Conservation (phyloP, 2,797 vertebrate species). For the Acipenser oxyrinchus region DNA sequence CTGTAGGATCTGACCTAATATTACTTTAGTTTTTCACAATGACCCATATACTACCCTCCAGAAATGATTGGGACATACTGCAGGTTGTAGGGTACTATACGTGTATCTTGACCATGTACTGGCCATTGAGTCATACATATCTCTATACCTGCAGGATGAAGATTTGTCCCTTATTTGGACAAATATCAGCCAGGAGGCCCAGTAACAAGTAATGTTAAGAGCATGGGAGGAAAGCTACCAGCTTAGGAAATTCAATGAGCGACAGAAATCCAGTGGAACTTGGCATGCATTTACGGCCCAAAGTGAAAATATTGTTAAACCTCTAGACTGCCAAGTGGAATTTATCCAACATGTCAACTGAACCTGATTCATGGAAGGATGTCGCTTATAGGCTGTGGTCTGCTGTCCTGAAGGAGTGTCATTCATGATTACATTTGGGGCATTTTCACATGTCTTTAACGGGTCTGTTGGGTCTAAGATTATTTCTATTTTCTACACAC, state of each 20-base stretch:
- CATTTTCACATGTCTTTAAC: conserved; percentile 28
- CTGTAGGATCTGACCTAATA: too few relatives aligned
- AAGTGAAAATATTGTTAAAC: conserved; percentile 39
- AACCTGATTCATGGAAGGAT: conserved; percentile 28
- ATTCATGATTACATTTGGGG: conserved; percentile 18
- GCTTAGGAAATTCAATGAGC: too few relatives aligned
- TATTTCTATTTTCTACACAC: conserved; percentile 37
- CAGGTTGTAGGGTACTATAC: too few relatives aligned
- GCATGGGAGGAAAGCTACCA: conserved; percentile 1
- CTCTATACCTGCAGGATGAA: too few relatives aligned
- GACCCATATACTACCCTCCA: too few relatives aligned
- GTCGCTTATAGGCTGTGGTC: conserved; percentile 44
- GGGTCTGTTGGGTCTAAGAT: conserved; percentile 39
- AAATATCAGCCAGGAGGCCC: background rate
- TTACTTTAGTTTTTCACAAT: too few relatives aligned
- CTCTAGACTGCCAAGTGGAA: conserved; percentile 57
- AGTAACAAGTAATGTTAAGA: conserved; percentile 19
- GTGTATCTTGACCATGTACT: too few relatives aligned
- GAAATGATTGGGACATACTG: too few relatives aligned
- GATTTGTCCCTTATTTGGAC: too few relatives aligned
- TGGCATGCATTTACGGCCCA: conserved; percentile 42
- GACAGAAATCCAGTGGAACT: conserved; percentile 37
- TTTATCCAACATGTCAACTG: conserved; percentile 46
- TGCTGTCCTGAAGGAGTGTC: conserved; percentile 45
- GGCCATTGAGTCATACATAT: too few relatives aligned